These are phyloP conservation scores for Trachelus stipa DNA, from an alignment of 2,888 invertebrate genomes.

Conservation along the genomic window DNA sequence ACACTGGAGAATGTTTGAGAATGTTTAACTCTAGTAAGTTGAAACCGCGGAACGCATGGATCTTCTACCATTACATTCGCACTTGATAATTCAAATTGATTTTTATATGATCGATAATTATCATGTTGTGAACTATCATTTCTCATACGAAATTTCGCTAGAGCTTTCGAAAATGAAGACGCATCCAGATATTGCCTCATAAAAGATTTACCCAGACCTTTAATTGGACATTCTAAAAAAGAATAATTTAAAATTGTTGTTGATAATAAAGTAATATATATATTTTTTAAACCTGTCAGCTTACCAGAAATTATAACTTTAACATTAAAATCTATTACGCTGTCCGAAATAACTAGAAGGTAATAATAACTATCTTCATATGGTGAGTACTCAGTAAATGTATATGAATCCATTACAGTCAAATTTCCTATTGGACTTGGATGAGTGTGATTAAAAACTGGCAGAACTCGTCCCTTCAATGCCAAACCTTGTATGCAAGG, in stretches of 20 bases:
- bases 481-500: slow-evolving; percentile 63
- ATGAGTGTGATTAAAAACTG: slow-evolving; percentile 56
- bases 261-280: not conserved
- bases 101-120: slow-evolving; percentile 32
- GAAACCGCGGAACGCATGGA: slow-evolving; percentile 63
- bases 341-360: slow-evolving; percentile 64
- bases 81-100: slow-evolving; percentile 28
- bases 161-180: slow-evolving; percentile 33
- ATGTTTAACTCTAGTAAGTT: slow-evolving; percentile 65
- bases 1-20: slow-evolving; percentile 66
- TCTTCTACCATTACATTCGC: slow-evolving; percentile 38
- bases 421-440: slow-evolving; percentile 48
- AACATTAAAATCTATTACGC: slow-evolving; percentile 63
- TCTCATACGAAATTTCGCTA: slow-evolving; percentile 26
- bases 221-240: slow-evolving; percentile 56
- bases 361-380: slow-evolving; percentile 68
- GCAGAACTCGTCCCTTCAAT: slow-evolving; percentile 62
- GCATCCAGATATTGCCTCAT: slow-evolving; percentile 38
- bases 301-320: slow-evolving; percentile 59
- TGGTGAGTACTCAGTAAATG: slow-evolving; percentile 63
- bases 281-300: slow-evolving; percentile 7
- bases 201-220: slow-evolving; percentile 47
- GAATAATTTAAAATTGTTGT: slow-evolving; percentile 3
- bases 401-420: slow-evolving; percentile 53
- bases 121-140: slow-evolving; percentile 26